Conservation (phyloP, 2,888 invertebrate genomes). For the Volucella zonaria region DNA sequence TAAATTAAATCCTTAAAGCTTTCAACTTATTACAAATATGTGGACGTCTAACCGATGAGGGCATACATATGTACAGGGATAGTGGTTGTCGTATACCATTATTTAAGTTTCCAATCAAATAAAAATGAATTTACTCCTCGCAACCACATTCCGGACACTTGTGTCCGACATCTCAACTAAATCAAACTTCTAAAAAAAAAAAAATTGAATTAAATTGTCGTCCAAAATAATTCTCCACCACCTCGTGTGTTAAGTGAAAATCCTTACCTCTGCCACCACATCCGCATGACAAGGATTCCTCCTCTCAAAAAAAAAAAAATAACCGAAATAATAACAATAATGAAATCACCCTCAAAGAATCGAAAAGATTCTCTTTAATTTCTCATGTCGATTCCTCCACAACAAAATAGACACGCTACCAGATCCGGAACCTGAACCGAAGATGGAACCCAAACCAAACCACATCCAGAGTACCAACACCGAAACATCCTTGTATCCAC, state of each 20-base stretch:
- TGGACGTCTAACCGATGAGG: too few relatives aligned
- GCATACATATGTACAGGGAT: too few relatives aligned
- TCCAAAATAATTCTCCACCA: slow-evolving; percentile 42
- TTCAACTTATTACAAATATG: too few relatives aligned
- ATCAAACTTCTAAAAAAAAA: slow-evolving; percentile 21
- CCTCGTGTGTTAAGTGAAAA: slow-evolving; percentile 4
- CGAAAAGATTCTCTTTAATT: slow-evolving; percentile 47
- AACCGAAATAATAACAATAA: slow-evolving; percentile 47
- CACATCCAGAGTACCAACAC: background rate
- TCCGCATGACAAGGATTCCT: slow-evolving; percentile 14
- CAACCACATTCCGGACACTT: slow-evolving; percentile 26
- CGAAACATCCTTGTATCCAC: too few relatives aligned
- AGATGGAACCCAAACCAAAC: background rate
- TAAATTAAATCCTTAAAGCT: too few relatives aligned
- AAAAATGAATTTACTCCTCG: slow-evolving; percentile 23
- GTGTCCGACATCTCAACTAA: slow-evolving; percentile 7
- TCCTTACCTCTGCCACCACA: slow-evolving; percentile 11
- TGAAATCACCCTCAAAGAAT: slow-evolving; percentile 65
- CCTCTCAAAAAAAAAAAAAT: slow-evolving; percentile 11
- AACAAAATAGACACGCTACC: slow-evolving; percentile 46
- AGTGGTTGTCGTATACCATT: too few relatives aligned
- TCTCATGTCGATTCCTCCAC: slow-evolving; percentile 55
- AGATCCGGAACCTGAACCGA: slow-evolving; percentile 7
- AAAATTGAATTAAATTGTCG: slow-evolving; percentile 51
- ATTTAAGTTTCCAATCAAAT: background rate